Evolutionary conservation across 2,113 vertebrate genomes (phyloP), one percentile per base, ranked within the genome.

Genomic region (Pterocles burchelli): DNA sequence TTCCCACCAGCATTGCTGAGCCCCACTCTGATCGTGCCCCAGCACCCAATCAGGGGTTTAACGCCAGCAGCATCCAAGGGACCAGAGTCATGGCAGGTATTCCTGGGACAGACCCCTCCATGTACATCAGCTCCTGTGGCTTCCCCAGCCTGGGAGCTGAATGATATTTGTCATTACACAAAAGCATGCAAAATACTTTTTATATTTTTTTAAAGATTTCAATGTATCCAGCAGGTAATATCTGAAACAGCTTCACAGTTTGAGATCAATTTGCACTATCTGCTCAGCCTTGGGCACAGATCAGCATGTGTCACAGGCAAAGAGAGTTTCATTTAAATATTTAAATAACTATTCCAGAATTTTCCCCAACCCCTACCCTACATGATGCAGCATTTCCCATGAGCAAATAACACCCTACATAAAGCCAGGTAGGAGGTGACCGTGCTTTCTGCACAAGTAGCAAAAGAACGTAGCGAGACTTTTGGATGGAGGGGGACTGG

Each of bases 91-190:
- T 4, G 43, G 46, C 86, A 74, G 41, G 52, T 8, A 57, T 28
- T 11, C 46, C 83, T 0, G 0, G 34, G 55, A 59, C 70, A 70
- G 55, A 76, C 8, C 13, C 24, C 38, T 48, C 3, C 0, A 52
- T 0, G 17, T 11, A 9, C 46, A 55, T 31, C 75, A 84, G 86
- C 62, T 63, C 88, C 92, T 66, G 36, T 13, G 71, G 65, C 43
- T 62, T 63, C 59, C 59, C 34, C 74, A 58, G 57, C 43, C 48
- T 33, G 16, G 24, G 21, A 61, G 51, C 41, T 79, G 22, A 62
- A 33, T 28, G 41, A 9, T 11, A 46, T 31, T 68, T 10, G 28
- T 22, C 43, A 54, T 62, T 43, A 61, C 70, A 55, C 59, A 70
- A 51, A 85, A 86, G 26, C 8, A 38, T 41, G 22, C 34, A 75